Conservation (phyloP, 2,888 invertebrate genomes). For the Cheilosia vernalis region DNA sequence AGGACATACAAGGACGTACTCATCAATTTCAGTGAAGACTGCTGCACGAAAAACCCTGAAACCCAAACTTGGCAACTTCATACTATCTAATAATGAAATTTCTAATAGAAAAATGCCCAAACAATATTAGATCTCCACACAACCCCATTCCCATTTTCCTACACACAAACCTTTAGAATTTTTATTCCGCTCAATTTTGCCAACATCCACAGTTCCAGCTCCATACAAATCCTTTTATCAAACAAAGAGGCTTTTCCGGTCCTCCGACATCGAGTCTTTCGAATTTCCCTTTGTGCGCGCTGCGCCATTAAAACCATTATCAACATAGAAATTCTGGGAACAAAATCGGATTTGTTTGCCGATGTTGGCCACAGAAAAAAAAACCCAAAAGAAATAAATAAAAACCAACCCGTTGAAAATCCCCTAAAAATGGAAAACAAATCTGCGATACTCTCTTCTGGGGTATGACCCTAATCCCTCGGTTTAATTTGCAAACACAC, state of each 20-base stretch:
- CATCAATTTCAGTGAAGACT: too few species aligned
- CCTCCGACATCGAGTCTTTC: neutral
- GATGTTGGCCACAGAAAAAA: too few species aligned
- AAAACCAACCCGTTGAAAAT: neutral
- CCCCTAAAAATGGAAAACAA: neutral
- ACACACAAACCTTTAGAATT: neutral
- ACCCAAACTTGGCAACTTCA: too few species aligned
- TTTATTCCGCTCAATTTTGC: neutral
- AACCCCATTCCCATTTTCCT: too few species aligned
- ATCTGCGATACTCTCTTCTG: neutral
- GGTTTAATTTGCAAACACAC: neutral
- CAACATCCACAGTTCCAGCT: constrained; percentile 1
- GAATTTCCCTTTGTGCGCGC: neutral
- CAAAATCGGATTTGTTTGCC: neutral
- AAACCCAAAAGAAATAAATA: too few species aligned
- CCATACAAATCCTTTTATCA: constrained; percentile 31
- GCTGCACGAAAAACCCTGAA: too few species aligned
- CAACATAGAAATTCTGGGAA: neutral
- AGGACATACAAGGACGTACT: too few species aligned
- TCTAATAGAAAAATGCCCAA: too few species aligned
- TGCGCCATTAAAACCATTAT: constrained; percentile 19
- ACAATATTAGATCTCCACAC: too few species aligned
- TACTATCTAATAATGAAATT: too few species aligned
- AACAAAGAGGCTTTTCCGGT: constrained; percentile 10
- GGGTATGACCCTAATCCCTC: neutral